Conservation (phyloP, 2,888 invertebrate genomes). For the Drosophila kambysellisi region DNA sequence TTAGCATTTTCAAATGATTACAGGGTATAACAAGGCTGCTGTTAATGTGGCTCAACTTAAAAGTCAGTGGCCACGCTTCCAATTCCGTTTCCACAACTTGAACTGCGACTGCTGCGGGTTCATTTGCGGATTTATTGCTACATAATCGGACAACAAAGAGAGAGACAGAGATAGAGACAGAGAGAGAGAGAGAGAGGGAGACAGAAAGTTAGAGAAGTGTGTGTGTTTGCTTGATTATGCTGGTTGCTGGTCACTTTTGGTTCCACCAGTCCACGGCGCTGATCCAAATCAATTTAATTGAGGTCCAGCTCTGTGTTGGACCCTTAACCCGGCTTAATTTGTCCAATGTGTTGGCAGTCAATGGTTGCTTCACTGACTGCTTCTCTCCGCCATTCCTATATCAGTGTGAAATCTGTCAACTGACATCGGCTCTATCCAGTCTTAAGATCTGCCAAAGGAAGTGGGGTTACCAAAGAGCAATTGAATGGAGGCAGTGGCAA, state of each 20-base stretch:
- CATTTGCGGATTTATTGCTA: slow-evolving; percentile 74
- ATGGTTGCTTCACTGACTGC: slow-evolving; percentile 28
- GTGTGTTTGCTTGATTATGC: slow-evolving; percentile 49
- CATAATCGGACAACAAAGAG: slow-evolving; percentile 52
- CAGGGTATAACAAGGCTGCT: slow-evolving; percentile 24
- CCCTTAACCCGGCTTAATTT: slow-evolving; percentile 68
- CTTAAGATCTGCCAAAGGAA: slow-evolving; percentile 42
- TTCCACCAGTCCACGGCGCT: slow-evolving; percentile 42
- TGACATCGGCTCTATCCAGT: slow-evolving; percentile 26
- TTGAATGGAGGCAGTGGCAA: slow-evolving; percentile 21
- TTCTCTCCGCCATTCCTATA: slow-evolving; percentile 16
- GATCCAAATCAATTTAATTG: slow-evolving; percentile 80
- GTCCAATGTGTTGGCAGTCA: slow-evolving; percentile 54
- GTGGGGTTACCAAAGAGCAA: slow-evolving; percentile 43
- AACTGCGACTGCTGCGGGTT: slow-evolving; percentile 64
- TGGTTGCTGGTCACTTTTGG: slow-evolving; percentile 38
- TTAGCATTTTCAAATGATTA: not conserved
- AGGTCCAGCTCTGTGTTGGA: slow-evolving; percentile 56
- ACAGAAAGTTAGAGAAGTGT: slow-evolving; percentile 5
- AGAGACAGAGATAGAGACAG: not conserved
- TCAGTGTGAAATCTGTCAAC: slow-evolving; percentile 55
- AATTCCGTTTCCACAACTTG: slow-evolving; percentile 16
- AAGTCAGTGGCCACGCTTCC: slow-evolving; percentile 68
- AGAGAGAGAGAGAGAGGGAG: not conserved
- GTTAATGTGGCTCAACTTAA: slow-evolving; percentile 31